These are phyloP conservation scores for Tupaia chinensis DNA, from an alignment of 2,113 vertebrate species.

Conservation along the genomic window DNA sequence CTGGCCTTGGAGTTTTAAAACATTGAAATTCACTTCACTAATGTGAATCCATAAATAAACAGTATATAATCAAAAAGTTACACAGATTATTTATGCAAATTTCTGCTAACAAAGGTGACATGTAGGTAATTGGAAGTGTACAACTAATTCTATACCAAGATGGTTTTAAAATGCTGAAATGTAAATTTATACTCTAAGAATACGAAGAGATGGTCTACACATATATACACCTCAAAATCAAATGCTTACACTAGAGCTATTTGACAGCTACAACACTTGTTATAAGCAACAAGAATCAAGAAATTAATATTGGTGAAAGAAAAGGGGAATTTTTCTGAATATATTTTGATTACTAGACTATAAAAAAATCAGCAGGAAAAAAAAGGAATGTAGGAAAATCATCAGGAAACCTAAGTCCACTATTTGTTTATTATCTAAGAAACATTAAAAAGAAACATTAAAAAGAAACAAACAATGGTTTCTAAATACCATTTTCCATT, in stretches of 20 bases:
- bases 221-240: slow-evolving; percentile 77
- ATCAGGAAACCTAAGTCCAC: slow-evolving; percentile 77
- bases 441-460: slow-evolving; percentile 75
- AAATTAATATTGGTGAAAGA: slow-evolving; percentile 85
- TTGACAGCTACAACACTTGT: slow-evolving; percentile 72
- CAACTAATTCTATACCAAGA: slow-evolving; percentile 9
- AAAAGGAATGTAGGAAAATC: slow-evolving; percentile 74
- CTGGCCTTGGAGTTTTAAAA: not conserved
- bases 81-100: slow-evolving; percentile 24
- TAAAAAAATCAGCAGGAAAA: slow-evolving; percentile 74
- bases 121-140: slow-evolving; percentile 7
- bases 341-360: slow-evolving; percentile 61
- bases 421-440: slow-evolving; percentile 79
- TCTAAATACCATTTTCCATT: slow-evolving; percentile 34
- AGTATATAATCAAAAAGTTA: slow-evolving; percentile 32
- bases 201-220: slow-evolving; percentile 81
- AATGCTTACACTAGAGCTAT: slow-evolving; percentile 75
- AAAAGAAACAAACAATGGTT: slow-evolving; percentile 74
- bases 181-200: slow-evolving; percentile 79
- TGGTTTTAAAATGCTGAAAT: slow-evolving; percentile 81
- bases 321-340: slow-evolving; percentile 78
- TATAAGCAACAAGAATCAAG: slow-evolving; percentile 80
- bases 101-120: not conserved
- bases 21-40: not conserved
- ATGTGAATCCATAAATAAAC: slow-evolving; percentile 19